Evolutionary conservation across 2,888 invertebrate species (phyloP).

Genomic region (Pandemis cinnamomeana): DNA sequence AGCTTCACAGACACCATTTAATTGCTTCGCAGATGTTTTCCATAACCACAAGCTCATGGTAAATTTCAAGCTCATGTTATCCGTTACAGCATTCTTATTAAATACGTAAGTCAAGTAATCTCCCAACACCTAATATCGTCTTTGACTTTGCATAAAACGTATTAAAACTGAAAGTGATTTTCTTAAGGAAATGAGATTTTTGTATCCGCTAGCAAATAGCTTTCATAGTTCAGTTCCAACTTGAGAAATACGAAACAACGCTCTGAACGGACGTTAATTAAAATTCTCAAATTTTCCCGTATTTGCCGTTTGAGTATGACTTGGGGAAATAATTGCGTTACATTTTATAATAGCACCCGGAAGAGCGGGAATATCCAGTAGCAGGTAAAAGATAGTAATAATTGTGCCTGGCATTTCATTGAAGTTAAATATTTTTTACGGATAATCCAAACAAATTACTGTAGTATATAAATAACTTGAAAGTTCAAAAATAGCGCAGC

Average conservation of each 20-base stretch:
- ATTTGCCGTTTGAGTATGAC: neutral
- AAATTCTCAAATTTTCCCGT: neutral
- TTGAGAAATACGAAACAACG: constrained; percentile 8
- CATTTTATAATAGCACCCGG: neutral
- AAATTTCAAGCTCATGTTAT: no score
- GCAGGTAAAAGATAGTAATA: neutral
- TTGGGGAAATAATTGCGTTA: neutral
- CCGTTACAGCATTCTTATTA: neutral
- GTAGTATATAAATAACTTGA: no score
- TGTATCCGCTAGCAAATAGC: neutral
- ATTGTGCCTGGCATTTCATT: neutral
- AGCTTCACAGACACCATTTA: no score
- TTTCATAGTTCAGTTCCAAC: neutral
- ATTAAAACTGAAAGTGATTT: neutral
- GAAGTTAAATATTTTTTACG: neutral
- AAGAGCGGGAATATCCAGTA: neutral
- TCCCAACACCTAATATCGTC: neutral
- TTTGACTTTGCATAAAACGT: constrained; percentile 1
- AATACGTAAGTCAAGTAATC: neutral
- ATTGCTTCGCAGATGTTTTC: no score
- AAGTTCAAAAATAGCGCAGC: no score
- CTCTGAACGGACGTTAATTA: constrained; percentile 3
- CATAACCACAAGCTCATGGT: neutral
- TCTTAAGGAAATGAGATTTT: constrained; percentile 6
- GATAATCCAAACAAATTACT: neutral